Evolutionary conservation across 2,113 vertebrate species (phyloP).

Genomic region (Pollimyrus isidori): DNA sequence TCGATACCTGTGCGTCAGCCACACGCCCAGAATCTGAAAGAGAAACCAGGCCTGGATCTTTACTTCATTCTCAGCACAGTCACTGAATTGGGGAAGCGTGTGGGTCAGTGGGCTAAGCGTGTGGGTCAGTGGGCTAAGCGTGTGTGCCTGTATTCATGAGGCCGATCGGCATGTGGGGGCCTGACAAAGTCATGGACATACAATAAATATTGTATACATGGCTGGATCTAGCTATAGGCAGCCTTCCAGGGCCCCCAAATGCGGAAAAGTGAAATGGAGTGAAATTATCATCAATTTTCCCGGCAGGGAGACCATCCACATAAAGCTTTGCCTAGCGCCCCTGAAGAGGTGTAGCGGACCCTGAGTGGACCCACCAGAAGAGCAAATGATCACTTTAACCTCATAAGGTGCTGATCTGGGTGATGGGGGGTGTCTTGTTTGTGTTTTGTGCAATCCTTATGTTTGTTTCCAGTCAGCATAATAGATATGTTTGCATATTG

Average conservation of each 20-base stretch:
- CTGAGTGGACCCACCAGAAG: background rate
- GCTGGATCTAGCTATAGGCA: background rate
- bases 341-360: too few species aligned
- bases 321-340: background rate
- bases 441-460: background rate
- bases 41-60: background rate
- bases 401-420: background rate
- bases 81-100: background rate
- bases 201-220: background rate
- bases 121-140: too few species aligned
- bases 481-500: background rate
- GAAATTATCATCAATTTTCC: background rate
- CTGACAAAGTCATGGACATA: background rate
- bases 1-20: slow-evolving; percentile 87
- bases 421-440: background rate
- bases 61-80: background rate
- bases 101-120: too few species aligned
- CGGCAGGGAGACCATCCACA: background rate
- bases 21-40: slow-evolving; percentile 87
- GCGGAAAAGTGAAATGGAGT: background rate
- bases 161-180: background rate
- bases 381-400: background rate
- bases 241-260: background rate
- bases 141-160: too few species aligned
- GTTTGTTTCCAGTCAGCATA: background rate